Base-by-base conservation (phyloP, 2,888 invertebrate genomes). In the Allygus modestus region DNA sequence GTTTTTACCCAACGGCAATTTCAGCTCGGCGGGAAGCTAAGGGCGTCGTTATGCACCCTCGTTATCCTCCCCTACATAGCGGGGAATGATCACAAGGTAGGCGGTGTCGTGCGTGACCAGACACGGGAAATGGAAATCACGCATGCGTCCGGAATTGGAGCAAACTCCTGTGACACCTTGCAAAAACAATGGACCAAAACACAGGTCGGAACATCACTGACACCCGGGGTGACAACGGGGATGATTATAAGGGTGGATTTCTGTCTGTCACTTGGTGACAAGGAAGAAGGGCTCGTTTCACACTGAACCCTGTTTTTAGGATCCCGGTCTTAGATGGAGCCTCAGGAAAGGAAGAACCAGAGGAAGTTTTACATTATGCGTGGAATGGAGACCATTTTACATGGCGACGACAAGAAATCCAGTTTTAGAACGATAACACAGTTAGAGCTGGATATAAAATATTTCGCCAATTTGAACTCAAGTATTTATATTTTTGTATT, bases 41-140 rank as follows among this genome's bases (percentile, higher is more conserved):
- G 51, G 58, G 58, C 58, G 58, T 58, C 58, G 58, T 58, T 58
- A 58, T 20, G 23, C n/a, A 23, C 58, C 58, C 58, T 58, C 58
- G 58, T 58, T 58, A 58, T 5, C 20, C 20, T 37, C 51, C 51
- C 51, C 17, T n/a, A 12, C n/a, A n/a, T n/a, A 51, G 17, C n/a
- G 15, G 58, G 58, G 58, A 23, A 58, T 58, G 58, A 58, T 58
- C 58, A 58, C 58, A 58, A 15, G 58, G 26, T 1, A 58, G 58
- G 58, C 58, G 5, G 58, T 15, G 51, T 37, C 4, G 51, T 51
- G 58, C 58, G 58, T 58, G 58, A 58, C 58, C 23, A 20, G 58
- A 15, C 58, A 23, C 58, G 58, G 58, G 58, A 58, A 58, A 58
- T 23, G 58, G 58, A 58, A 58, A 58, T 58, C 58, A 58, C 58